phyloP scores from a whole-genome alignment of 2,888 invertebrate species.

The Pheosia gnoma region DNA sequence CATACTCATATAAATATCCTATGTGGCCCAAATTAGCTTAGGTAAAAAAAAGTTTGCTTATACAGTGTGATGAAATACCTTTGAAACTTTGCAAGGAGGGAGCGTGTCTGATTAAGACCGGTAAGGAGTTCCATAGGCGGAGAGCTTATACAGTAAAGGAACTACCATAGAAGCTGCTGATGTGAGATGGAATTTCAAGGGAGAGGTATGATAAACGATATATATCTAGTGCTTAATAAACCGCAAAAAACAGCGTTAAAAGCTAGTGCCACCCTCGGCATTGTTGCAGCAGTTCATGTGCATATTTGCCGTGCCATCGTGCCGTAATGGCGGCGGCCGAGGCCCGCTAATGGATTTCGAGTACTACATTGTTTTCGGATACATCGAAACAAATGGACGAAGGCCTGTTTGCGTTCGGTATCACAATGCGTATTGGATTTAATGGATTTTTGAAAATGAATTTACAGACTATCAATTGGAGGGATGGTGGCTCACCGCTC shows the following conservation, averaged over 20 bases:
- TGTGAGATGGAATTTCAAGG: no score
- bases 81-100: no score
- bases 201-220: no score
- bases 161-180: no score
- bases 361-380: conserved; percentile 7
- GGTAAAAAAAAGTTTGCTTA: no score
- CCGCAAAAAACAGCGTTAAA: conserved; percentile 9
- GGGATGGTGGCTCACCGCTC: no score
- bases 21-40: no score
- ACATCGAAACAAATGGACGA: conserved; percentile 7
- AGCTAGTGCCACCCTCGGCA: background rate
- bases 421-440: background rate
- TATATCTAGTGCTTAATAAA: background rate
- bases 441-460: conserved; percentile 1
- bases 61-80: no score
- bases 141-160: no score
- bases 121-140: no score
- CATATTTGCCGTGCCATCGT: conserved; percentile 7
- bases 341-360: conserved; percentile 9
- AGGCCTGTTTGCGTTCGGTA: background rate
- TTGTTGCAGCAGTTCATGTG: background rate
- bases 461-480: conserved; percentile 9
- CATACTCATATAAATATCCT: no score
- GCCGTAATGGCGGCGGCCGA: background rate
- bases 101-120: no score